Evolutionary conservation across 2,113 vertebrate species (phyloP).

Genomic region (Triplophysa siluroides): DNA sequence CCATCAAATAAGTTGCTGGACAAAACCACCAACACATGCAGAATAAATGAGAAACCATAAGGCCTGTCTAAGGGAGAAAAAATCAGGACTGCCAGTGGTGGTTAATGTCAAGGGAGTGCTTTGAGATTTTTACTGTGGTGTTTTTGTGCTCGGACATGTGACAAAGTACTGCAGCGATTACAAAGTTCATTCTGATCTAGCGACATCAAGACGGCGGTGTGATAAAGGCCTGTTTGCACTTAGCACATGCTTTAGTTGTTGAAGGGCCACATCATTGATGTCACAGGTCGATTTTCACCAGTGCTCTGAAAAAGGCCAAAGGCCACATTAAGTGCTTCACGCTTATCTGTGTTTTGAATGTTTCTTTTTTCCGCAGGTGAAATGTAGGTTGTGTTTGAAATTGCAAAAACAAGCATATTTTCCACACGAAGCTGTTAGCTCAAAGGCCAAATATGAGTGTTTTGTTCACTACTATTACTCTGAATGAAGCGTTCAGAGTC

Average conservation of each 20-base stretch:
- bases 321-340: conserved; percentile 35
- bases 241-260: conserved; percentile 45
- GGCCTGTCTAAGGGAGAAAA: not conserved
- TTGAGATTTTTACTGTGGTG: not conserved
- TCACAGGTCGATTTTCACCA: conserved; percentile 49
- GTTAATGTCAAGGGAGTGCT: not conserved
- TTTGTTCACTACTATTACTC: conserved; percentile 23
- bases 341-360: conserved; percentile 23
- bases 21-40: conserved; percentile 25
- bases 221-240: conserved; percentile 47
- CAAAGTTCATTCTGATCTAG: conserved; percentile 14
- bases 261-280: conserved; percentile 36
- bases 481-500: not conserved
- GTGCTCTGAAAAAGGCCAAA: conserved; percentile 53
- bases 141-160: not conserved
- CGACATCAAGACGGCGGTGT: conserved; percentile 24
- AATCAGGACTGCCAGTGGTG: not conserved
- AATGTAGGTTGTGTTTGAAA: conserved; percentile 59
- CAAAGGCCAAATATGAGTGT: conserved; percentile 35
- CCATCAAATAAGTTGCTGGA: conserved; percentile 1
- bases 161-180: conserved; percentile 17
- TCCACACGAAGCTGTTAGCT: not conserved
- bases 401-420: conserved; percentile 14
- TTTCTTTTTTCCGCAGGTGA: conserved; percentile 38
- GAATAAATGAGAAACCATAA: not conserved